Conservation (phyloP, 1,140 invertebrate genomes). For the Zaprionus taronus region DNA sequence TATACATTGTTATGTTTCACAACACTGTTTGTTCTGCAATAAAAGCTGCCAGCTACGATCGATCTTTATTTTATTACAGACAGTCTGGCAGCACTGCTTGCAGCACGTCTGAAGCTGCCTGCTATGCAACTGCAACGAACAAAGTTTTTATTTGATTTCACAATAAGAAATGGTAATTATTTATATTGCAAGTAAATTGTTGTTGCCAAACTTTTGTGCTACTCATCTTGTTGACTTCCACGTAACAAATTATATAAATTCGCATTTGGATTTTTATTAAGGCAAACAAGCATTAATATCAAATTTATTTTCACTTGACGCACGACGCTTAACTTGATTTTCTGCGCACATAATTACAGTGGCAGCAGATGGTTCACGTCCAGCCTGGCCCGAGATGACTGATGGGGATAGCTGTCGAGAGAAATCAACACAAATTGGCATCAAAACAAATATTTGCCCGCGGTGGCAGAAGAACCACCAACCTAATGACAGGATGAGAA, state of each 20-base stretch:
- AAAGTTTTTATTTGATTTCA: constrained; percentile 1
- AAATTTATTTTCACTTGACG: constrained; percentile 66
- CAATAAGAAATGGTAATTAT: neutral
- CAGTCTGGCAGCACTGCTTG: constrained; percentile 12
- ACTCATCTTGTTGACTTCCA: constrained; percentile 18
- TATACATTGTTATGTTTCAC: neutral
- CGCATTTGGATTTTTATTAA: constrained; percentile 66
- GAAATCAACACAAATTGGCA: constrained; percentile 79
- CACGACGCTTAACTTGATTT: constrained; percentile 4
- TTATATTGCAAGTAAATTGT: constrained; percentile 1
- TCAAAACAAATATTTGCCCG: constrained; percentile 82
- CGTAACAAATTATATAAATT: constrained; percentile 41
- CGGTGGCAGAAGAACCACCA: constrained; percentile 61
- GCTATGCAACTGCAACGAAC: neutral
- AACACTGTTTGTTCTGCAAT: constrained; percentile 29
- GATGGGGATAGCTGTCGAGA: constrained; percentile 62
- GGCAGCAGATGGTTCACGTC: constrained; percentile 58
- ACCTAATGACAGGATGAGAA: constrained; percentile 71
- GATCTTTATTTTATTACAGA: neutral
- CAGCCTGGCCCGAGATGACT: constrained; percentile 21
- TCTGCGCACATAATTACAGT: constrained; percentile 58
- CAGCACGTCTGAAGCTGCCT: neutral
- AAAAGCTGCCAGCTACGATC: constrained; percentile 28
- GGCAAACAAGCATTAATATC: constrained; percentile 80
- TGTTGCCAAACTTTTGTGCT: neutral